Evolutionary conservation across 2,888 invertebrate genomes (phyloP), one percentile per base, ranked within the genome.

Genomic region (Euplagia quadripunctaria): DNA sequence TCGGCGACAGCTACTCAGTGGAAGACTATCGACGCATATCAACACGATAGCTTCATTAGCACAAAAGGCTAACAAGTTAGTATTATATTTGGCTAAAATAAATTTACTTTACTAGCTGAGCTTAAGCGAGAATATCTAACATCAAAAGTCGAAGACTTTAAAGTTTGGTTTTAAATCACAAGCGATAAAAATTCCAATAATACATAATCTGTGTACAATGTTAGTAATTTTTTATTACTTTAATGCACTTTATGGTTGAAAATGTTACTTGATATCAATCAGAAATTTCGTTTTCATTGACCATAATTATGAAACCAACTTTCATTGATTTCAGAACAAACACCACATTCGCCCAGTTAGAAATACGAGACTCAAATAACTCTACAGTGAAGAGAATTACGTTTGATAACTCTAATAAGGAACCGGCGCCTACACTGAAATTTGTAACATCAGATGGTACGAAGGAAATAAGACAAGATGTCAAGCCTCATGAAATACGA

Each of bases 1-100:
- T 49, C 94, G 97, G 69, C 95, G 96, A 63, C 97, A 97, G 72
- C 91, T 97, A 68, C 94, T 97, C 70, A 94, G 93, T 17, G 96
- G 96, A 49, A 93, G 96, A 64, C 93, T 96, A 80, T 92, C 96
- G 42, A 93, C 95, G 64, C 95, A 96, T 85, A 91, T 96, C 82
- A 95, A 91, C 83, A 94, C 94, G 8, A 82, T 96, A 67, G 92
- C 96, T 52, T 88, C 93, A 51, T 85, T 96, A 82, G 94, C 95
- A 74, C 90, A 95, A 77, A 96, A 94, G 82, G 89, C 94, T 78
- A 91, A 93, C 81, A 95, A 93, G 96, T 96, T 82, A 88, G 93
- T 91, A 81, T 71, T 77, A 64, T 70, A 71, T 74, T n/a, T 61
- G 71, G 0, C 12, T 61, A 14, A 61, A 61, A 12, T 20, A 20